Evolutionary conservation across 2,797 vertebrate genomes (phyloP).

Genomic region (Chiroxiphia lanceolata): DNA sequence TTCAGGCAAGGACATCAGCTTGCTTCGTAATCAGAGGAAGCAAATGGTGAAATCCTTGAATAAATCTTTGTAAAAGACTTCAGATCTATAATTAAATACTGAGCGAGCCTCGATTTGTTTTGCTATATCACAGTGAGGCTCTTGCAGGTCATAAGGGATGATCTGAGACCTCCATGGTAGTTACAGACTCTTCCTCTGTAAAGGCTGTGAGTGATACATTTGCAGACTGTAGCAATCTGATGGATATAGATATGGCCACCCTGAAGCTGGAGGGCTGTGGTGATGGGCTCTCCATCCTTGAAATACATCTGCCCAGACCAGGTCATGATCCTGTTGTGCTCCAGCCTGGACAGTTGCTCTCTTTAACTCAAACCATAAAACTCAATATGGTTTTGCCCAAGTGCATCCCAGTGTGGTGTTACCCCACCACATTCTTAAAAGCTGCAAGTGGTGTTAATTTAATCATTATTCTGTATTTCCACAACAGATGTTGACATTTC

Average conservation of each 20-base stretch:
- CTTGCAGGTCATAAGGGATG: neutral
- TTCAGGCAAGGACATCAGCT: neutral
- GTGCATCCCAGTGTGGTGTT: neutral
- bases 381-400: neutral
- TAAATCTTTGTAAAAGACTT: neutral
- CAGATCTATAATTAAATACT: neutral
- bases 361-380: neutral
- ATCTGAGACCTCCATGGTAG: neutral
- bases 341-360: neutral
- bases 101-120: neutral
- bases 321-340: neutral
- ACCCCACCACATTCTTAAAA: neutral
- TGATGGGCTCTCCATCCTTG: neutral
- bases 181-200: neutral
- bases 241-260: neutral
- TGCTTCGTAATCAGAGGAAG: neutral
- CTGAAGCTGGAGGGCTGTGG: neutral
- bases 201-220: neutral
- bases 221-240: neutral
- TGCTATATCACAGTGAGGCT: neutral
- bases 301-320: neutral
- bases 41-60: neutral
- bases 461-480: slow-evolving; percentile 50
- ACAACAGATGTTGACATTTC: slow-evolving; percentile 77
- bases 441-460: slow-evolving; percentile 28